Base-by-base conservation (phyloP, 1,140 invertebrate species). In the Schlechtendalia chinensis region DNA sequence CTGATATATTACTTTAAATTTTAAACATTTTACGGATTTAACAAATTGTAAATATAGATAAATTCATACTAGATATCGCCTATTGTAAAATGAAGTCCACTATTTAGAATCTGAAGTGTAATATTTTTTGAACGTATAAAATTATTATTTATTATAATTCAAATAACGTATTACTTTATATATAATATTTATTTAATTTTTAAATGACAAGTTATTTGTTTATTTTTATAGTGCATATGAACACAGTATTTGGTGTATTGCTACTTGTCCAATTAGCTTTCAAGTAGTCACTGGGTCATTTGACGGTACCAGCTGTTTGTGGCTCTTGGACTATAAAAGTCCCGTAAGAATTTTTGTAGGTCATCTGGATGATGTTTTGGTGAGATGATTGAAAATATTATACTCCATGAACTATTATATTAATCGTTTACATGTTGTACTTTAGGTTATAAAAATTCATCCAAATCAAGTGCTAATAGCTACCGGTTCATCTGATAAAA, bases 351-450 rank as follows among this genome's bases (percentile, higher is more conserved):
- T 79, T 27, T 79, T 24, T 29, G 16, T 16, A 0, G 75, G 75
- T 61, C 75, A 79, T 61, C 56, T 47, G 1, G 75, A 79, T 63
- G 56, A 79, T 63, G 32, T 79, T 79, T 79, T 79, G 45, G 75
- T 79, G 16, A 59, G 16, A 53, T 19, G 8, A 47, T 61, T 47
- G n/a, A 63, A 39, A 17, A 45, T 45, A 29, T 14, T 72, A 39
- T 8, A 3, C 53, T 17, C 27, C 19, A 53, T 19, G 16, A 53
- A 14, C 17, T 16, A 50, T 27, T 54, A 29, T 12, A 12, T 12
- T 50, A 50, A 19, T 14, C n/a, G 24, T 67, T 54, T 27, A 24
- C 45, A n/a, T n/a, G n/a, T 53, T 72, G 11, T 27, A 16, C 54
- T 79, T 63, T 29, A 79, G 75, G 39, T 58, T 47, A 0, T 79